Evolutionary conservation across 1,140 invertebrate species (phyloP), one percentile per base, ranked within the genome.

Genomic region (Melanaphis sacchari): DNA sequence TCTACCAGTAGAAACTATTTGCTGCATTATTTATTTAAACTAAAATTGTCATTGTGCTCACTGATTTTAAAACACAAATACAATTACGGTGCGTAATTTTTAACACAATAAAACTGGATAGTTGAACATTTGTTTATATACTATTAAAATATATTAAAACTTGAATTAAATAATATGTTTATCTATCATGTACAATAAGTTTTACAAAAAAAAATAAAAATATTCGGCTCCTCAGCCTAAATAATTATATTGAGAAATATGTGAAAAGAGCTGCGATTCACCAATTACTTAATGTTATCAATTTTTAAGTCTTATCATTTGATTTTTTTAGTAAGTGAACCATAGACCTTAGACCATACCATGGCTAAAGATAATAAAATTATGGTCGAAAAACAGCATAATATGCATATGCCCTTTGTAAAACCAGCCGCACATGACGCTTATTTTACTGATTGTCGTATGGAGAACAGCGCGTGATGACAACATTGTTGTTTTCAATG

Each of bases 1-100:
- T 95, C 97, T 97, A 94, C 97, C 97, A 95, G 97, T 97, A 96
- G 97, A 96, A 95, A 97, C 97, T 95, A 97, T 96, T 94, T 97
- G 97, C 96, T 97, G 97, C 97, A 97, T 97, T 82, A 94, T 94
- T 91, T 91, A 66, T 85, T 84, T 41, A 90, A 38, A 93, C n/a
- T 38, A 52, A 82, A 93, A 31, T 85, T 66, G 46, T 41, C 76
- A 93, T 93, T 85, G 81, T 85, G 36, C 40, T 84, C 43, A 92
- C 24, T 6, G 66, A 93, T 49, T 82, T 92, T 22, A 92, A 38
- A 38, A 26, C 26, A 82, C 18, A 11, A 89, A 89, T 54, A 54
- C 9, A 89, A 54, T 85, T 85, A 41, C 18, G 38, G 15, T 43
- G 26, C 24, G 15, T 31, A 31, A 43, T 2, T 40, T n/a, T 31